These are phyloP conservation scores for Campoletis sonorensis DNA, from an alignment of 1,140 invertebrate genomes.

Conservation along the genomic window DNA sequence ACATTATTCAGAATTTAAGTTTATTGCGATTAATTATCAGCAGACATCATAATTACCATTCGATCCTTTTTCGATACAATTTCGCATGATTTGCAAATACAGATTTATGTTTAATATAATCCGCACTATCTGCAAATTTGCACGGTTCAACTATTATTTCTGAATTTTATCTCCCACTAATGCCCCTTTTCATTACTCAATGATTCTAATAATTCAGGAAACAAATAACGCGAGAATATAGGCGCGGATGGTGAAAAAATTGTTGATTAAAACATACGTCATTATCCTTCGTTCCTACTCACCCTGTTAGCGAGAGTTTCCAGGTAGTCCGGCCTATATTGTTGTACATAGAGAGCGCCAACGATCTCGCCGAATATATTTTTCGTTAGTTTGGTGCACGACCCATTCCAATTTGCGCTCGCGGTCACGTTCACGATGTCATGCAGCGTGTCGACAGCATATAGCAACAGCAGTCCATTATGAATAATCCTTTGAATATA, in stretches of 20 bases:
- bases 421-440: conserved; percentile 73
- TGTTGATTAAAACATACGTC: neutral
- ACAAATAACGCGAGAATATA: neutral
- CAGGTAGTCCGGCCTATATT: conserved; percentile 72
- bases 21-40: no score
- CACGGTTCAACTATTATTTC: neutral
- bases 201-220: conserved; percentile 14
- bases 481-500: conserved; percentile 71
- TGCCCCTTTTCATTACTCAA: neutral
- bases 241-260: neutral
- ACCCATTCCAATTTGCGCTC: conserved; percentile 69
- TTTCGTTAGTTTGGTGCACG: conserved; percentile 74
- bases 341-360: conserved; percentile 75
- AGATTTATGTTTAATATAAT: neutral
- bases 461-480: conserved; percentile 75
- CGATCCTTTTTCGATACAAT: no score
- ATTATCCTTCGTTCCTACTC: conserved; percentile 41
- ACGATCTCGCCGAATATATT: conserved; percentile 71
- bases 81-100: no score
- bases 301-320: conserved; percentile 72
- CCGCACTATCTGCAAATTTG: neutral
- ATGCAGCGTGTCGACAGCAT: conserved; percentile 74
- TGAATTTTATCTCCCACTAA: neutral
- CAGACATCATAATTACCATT: no score
- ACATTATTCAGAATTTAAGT: no score